phyloP scores from a whole-genome alignment of 2,888 invertebrate genomes.

The Eristalis intricaria region DNA sequence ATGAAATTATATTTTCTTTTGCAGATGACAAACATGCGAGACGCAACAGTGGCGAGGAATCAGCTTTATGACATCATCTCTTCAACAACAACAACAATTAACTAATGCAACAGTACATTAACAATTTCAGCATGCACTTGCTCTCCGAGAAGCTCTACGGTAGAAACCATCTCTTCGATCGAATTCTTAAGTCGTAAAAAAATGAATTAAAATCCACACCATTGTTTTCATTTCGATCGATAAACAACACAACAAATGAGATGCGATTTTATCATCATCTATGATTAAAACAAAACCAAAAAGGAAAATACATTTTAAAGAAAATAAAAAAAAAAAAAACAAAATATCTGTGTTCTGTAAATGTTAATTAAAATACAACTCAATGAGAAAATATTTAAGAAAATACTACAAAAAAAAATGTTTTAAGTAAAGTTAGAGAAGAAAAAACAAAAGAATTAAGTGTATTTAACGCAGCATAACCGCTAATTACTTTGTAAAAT shows the following conservation, averaged over 20 bases:
- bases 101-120: slow-evolving; percentile 65
- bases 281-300: slow-evolving; percentile 64
- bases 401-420: slow-evolving; percentile 12
- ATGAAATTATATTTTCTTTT: slow-evolving; percentile 43
- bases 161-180: slow-evolving; percentile 51
- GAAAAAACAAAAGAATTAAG: slow-evolving; percentile 53
- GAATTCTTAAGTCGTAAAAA: slow-evolving; percentile 55
- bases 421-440: slow-evolving; percentile 50
- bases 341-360: slow-evolving; percentile 69
- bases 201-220: slow-evolving; percentile 29
- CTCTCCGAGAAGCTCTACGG: slow-evolving; percentile 53
- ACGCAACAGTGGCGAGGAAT: slow-evolving; percentile 77
- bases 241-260: slow-evolving; percentile 25
- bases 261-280: slow-evolving; percentile 11
- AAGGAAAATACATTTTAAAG: slow-evolving; percentile 54
- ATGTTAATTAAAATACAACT: slow-evolving; percentile 65
- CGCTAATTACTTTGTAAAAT: slow-evolving; percentile 56
- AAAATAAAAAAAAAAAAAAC: slow-evolving; percentile 39
- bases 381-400: slow-evolving; percentile 41
- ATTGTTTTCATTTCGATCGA: slow-evolving; percentile 27
- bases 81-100: slow-evolving; percentile 79
- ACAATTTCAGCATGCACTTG: slow-evolving; percentile 56
- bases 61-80: slow-evolving; percentile 81
- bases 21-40: slow-evolving; percentile 76
- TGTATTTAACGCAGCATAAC: slow-evolving; percentile 50